Evolutionary conservation across 92 coral and sea anemone species (phyloP).

Genomic region (Actinernus sp.): DNA sequence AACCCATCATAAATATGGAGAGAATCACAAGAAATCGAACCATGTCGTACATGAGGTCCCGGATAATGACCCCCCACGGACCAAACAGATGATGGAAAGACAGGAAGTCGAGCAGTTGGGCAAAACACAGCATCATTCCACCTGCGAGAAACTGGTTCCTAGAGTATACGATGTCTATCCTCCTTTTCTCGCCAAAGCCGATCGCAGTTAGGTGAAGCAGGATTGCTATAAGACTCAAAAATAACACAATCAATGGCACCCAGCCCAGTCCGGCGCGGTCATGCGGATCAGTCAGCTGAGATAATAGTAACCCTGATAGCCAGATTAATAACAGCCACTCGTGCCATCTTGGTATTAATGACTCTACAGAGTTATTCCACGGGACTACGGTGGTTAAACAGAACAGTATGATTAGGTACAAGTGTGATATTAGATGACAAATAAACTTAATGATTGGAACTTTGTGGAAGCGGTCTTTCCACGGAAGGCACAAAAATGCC

Average conservation of each 20-base stretch:
- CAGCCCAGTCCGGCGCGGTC: conserved; percentile 98
- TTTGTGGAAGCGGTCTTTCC: conserved; percentile 93
- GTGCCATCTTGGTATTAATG: conserved; percentile 88
- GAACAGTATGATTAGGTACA: conserved; percentile 86
- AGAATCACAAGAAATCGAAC: conserved; percentile 94
- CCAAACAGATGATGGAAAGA: conserved; percentile 99
- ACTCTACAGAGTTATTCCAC: conserved; percentile 72
- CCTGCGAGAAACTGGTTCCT: conserved; percentile 93
- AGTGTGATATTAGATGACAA: conserved; percentile 96
- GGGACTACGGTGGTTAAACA: conserved; percentile 89
- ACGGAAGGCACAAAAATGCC: conserved; percentile 92
- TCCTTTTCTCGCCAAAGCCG: conserved; percentile 66
- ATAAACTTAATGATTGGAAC: conserved; percentile 97
- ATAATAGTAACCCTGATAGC: conserved; percentile 90
- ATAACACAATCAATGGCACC: conserved; percentile 90
- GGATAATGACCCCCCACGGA: conserved; percentile 99
- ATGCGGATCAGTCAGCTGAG: conserved; percentile 96
- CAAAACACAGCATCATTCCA: conserved; percentile 96
- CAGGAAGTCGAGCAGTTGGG: conserved; percentile 89
- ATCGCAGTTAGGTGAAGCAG: conserved; percentile 84
- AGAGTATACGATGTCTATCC: conserved; percentile 80
- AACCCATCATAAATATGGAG: conserved; percentile 92
- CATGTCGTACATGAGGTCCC: conserved; percentile 97
- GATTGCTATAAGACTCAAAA: conserved; percentile 80
- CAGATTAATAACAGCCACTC: conserved; percentile 90